Evolutionary conservation across 2,797 vertebrate genomes (phyloP), one percentile per base, ranked within the genome.

Genomic region (Anguilla pacifica): DNA sequence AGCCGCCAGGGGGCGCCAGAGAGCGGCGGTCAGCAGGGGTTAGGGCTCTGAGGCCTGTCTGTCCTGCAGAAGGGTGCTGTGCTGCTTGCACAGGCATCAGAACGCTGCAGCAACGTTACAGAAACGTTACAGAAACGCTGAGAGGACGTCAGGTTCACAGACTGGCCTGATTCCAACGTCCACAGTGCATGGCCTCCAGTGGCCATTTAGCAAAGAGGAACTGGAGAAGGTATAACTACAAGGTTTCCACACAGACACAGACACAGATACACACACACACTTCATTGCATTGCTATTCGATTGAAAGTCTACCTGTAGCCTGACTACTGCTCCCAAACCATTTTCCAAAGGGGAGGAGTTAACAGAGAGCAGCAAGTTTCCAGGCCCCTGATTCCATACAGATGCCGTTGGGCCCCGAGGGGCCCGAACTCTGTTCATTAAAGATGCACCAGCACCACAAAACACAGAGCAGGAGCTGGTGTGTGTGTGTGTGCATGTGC

Each of bases 401-500:
- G 39, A 81, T 9, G 22, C 77, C 25, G 77, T 28, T 81, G 77
- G 35, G 39, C 77, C 77, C 7, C 77, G 2, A 7, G 86, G 87
- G 39, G 74, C 13, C 70, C 79, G 67, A 13, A 86, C 59, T 28
- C 81, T 53, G 49, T 87, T 89, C 87, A 90, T 92, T 93, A 91
- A 89, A 88, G 89, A n/a, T 88, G 51, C 67, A 43, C 81, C 90
- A 92, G 92, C 91, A 91, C 95, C 94, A 92, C 92, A 93, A 92
- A 92, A 86, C 88, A 91, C 90, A 89, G 87, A 92, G 92, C 91
- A 88, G 88, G 90, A 81, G 77, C 64, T 83, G 91, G 91, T 6
- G 59, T 84, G 72, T 87, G 19, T 70, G 87, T 55, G 61, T 74
- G 51, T 81, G 46, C 43, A 51, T 72, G 59, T 83, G 19, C 15